phyloP scores from a whole-genome alignment of 2,888 invertebrate species.

The Drosophila subquinaria region DNA sequence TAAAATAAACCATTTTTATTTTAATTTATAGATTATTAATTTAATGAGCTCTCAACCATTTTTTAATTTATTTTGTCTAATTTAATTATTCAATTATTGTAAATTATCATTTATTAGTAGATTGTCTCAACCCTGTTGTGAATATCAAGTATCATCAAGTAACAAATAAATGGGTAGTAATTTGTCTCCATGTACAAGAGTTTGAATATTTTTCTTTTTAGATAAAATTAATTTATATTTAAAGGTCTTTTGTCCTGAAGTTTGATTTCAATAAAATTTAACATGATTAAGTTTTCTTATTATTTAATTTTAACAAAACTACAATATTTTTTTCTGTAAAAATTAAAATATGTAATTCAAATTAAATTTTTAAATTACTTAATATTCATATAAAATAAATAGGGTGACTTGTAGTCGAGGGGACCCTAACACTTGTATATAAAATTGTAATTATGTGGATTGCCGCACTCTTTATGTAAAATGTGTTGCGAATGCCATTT shows the following conservation, averaged over 20 bases:
- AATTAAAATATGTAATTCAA: too few species aligned
- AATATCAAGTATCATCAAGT: background rate
- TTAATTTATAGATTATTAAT: background rate
- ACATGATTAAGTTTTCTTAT: too few species aligned
- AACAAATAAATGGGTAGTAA: background rate
- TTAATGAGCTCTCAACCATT: background rate
- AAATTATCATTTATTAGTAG: background rate
- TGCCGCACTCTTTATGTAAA: constrained; percentile 40
- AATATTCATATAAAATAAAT: background rate
- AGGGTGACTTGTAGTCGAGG: constrained; percentile 16
- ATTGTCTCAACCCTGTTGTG: background rate
- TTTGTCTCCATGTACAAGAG: too few species aligned
- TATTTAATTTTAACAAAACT: too few species aligned
- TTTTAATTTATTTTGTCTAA: background rate
- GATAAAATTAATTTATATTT: too few species aligned
- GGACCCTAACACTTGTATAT: background rate
- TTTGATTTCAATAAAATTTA: too few species aligned
- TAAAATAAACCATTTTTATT: background rate
- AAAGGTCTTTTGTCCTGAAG: too few species aligned
- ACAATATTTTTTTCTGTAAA: too few species aligned
- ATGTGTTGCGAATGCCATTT: constrained; percentile 24
- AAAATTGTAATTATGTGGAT: constrained; percentile 57
- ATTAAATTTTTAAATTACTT: too few species aligned
- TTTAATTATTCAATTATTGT: background rate
- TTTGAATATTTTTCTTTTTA: too few species aligned